Evolutionary conservation across 53 echinoderm and acorn worm genomes (phyloP), one percentile per base, ranked within the genome.

Genomic region (Apostichopus leukothele): DNA sequence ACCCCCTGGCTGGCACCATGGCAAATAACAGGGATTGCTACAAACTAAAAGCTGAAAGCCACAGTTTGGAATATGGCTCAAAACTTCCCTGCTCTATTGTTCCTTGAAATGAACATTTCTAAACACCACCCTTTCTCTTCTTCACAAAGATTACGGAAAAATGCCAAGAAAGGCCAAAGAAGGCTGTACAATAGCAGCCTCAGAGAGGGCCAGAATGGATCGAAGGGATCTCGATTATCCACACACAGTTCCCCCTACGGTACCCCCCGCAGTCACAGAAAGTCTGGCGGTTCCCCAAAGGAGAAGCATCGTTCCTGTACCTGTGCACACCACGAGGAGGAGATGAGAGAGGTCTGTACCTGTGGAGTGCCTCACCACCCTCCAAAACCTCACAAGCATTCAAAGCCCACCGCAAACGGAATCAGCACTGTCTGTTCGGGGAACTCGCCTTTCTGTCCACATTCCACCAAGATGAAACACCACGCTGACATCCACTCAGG

Each of bases 381-480:
- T 13, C 93, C 95, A 0, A 75, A 89, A 12, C 63, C 94, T 0
- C 90, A 89, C 16, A 93, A 90, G 53, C 86, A 92, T 14, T 90
- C 92, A 3, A 75, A 88, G 9, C 57, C 60, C 9, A 39, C 60
- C 9, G 19, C 84, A 0, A 74, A 86, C 10, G 86, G 74, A 7
- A 86, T 74, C 25, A 74, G 86, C 51, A 51, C 92, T 3, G 94
- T 94, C 59, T 96, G 96, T 68, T 90, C 96, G 1, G 96, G 96
- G 5, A 94, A 91, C 9, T 96, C 96, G 2, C 96, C 96, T 1
- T 96, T 91, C 88, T 96, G 96, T 67, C 92, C 92, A 26, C 94
- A 92, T 91, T 91, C 93, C 75, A 92, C 14, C 21, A 92, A 90
- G 78, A 94, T 94, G 83, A 89, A 89, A 83, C 88, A 91, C 78